Percentiles rank a stretch among this genome's conserved stretches.
These are phyloP conservation scores for Eugnorisma glareosa DNA, from an alignment of 2,888 invertebrate genomes.

Conservation along the genomic window DNA sequence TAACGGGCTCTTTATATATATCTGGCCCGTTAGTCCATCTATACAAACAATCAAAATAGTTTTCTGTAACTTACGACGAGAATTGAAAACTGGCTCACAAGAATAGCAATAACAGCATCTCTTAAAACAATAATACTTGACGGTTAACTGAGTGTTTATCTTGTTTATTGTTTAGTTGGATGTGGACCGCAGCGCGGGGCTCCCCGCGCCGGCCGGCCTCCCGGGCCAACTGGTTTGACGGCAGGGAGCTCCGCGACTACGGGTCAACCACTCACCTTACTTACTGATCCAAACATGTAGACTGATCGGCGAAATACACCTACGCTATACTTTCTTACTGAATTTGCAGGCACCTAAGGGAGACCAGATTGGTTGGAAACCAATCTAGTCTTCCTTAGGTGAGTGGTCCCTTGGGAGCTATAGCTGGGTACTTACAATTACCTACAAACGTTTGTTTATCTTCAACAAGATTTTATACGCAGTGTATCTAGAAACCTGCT, in stretches of 20 bases:
- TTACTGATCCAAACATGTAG: constrained; percentile 84
- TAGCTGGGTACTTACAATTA: neutral
- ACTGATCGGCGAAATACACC: constrained; percentile 83
- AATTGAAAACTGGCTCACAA: neutral
- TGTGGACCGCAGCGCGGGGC: constrained; percentile 68
- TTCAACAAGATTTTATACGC: neutral
- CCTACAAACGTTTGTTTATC: neutral
- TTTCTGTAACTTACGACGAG: neutral
- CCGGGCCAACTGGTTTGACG: constrained; percentile 84
- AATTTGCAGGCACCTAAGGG: constrained; percentile 68
- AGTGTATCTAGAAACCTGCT: constrained; percentile 11
- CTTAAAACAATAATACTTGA: constrained; percentile 29
- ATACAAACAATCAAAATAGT: neutral
- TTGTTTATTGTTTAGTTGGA: constrained; percentile 76
- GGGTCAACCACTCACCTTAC: constrained; percentile 85
- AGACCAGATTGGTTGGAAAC: constrained; percentile 32
- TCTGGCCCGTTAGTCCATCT: neutral
- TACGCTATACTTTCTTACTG: constrained; percentile 80
- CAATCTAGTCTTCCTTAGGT: too few species aligned
- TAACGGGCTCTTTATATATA: neutral
- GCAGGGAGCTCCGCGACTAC: constrained; percentile 77
- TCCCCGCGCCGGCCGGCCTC: constrained; percentile 71
- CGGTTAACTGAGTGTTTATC: constrained; percentile 68
- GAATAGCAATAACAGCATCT: constrained; percentile 1
- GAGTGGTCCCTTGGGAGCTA: neutral